Evolutionary conservation across 2,113 vertebrate genomes (phyloP).

Genomic region (Macrotus californicus): DNA sequence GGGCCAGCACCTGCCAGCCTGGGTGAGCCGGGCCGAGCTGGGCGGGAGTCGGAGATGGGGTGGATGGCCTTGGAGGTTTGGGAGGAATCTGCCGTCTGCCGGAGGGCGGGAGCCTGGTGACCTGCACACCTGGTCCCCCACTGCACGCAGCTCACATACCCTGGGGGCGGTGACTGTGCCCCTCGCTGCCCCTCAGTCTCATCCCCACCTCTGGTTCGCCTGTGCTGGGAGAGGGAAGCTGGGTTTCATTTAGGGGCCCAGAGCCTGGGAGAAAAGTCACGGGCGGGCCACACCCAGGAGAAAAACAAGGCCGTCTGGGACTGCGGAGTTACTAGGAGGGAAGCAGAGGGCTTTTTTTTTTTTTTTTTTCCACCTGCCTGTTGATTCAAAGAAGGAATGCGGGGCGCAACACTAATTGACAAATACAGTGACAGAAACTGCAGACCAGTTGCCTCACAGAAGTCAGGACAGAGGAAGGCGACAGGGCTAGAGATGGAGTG

Average conservation of each 20-base stretch:
- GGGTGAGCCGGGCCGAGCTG: constrained; percentile 77
- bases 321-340: not conserved
- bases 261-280: not conserved
- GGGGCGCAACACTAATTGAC: not conserved
- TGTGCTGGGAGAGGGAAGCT: not conserved
- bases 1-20: constrained; percentile 84
- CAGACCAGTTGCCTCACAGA: not conserved
- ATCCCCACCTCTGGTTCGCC: too few species aligned
- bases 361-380: not conserved
- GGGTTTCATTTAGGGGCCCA: not conserved
- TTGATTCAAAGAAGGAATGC: not conserved
- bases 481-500: not conserved
- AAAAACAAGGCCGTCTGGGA: constrained; percentile 7
- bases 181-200: not conserved
- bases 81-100: not conserved
- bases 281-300: constrained; percentile 34
- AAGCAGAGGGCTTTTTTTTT: not conserved
- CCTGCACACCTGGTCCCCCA: not conserved
- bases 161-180: not conserved
- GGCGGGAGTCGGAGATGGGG: not conserved
- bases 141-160: rapidly evolving
- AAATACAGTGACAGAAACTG: not conserved
- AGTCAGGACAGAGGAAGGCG: rapidly evolving
- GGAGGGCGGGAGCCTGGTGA: not conserved
- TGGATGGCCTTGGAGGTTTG: not conserved